These are phyloP conservation scores for Zelostemma sp. DNA, from an alignment of 1,140 invertebrate genomes.

Conservation along the genomic window DNA sequence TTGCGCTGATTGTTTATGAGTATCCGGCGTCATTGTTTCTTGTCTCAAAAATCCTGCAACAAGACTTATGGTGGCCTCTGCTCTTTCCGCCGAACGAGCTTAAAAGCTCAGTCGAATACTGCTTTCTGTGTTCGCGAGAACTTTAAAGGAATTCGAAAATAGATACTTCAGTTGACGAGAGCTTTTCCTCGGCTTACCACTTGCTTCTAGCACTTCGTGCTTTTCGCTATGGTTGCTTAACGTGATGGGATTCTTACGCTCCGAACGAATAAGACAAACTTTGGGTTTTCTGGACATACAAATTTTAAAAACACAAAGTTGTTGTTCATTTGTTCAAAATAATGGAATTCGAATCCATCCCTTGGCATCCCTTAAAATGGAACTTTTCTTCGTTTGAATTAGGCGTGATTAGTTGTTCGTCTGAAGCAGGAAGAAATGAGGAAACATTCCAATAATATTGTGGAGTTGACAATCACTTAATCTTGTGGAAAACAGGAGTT, in stretches of 20 bases:
- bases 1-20: conserved; percentile 48
- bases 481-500: conserved; percentile 46
- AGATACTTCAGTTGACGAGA: conserved; percentile 37
- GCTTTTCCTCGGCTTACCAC: conserved; percentile 51
- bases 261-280: background rate
- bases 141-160: conserved; percentile 51
- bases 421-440: background rate
- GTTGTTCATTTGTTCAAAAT: too few species aligned
- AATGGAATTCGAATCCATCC: too few species aligned
- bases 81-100: conserved; percentile 49
- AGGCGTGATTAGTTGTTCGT: too few species aligned
- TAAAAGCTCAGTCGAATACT: conserved; percentile 43
- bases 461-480: conserved; percentile 20
- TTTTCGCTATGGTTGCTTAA: too few species aligned
- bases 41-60: conserved; percentile 40
- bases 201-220: conserved; percentile 47
- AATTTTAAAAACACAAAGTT: too few species aligned
- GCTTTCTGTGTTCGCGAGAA: conserved; percentile 34
- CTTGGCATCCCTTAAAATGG: too few species aligned
- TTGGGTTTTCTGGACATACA: too few species aligned
- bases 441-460: background rate
- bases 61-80: conserved; percentile 39
- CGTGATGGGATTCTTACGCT: conserved; percentile 17
- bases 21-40: conserved; percentile 39
- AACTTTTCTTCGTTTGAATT: too few species aligned